Evolutionary conservation across 2,797 vertebrate genomes (phyloP), one percentile per base, ranked within the genome.

Genomic region (Sebastes itinus): DNA sequence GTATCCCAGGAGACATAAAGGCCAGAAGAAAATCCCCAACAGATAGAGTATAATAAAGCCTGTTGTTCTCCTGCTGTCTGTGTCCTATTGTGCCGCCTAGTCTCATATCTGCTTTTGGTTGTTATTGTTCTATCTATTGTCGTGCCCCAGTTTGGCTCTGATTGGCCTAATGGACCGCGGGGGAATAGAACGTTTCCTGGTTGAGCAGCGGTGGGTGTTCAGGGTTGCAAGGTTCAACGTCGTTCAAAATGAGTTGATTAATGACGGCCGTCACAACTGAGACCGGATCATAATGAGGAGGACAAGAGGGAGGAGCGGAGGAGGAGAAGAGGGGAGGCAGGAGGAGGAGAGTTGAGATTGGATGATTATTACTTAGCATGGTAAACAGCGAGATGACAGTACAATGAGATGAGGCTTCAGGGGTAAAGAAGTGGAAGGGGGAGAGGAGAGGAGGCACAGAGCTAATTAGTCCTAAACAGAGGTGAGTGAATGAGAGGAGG

Each of bases 131-230:
- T 63, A 20, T 79, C 85, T 54, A 88, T 94, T 95, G 93, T 95
- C 62, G 55, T 42, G 52, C 46, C 32, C 27, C 63, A 22, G 81
- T 88, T 82, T 72, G 72, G 73, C 83, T 74, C 73, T 77, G 92
- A 92, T 92, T 83, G 90, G 91, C 69, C 90, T 92, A 92, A 94
- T 93, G 92, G 89, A 89, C 75, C 86, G 73, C 88, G n/a, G 85
- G 88, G 93, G 89, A 92, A 94, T 90, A 87, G 80, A 94, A 95
- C 78, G 93, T 93, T 95, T 96, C 95, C 95, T 95, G 76, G 79
- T 85, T 59, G 62, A 75, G 77, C 88, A 86, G 81, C 16, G 72
- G 78, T 92, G 92, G 95, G 91, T 85, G 92, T 91, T 73, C 68
- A 67, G 82, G 87, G 93, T 93, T 89, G 86, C 89, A 87, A 91